These are phyloP conservation scores for Threskiornis aethiopicus DNA, from an alignment of 2,797 vertebrate genomes.

Conservation along the genomic window DNA sequence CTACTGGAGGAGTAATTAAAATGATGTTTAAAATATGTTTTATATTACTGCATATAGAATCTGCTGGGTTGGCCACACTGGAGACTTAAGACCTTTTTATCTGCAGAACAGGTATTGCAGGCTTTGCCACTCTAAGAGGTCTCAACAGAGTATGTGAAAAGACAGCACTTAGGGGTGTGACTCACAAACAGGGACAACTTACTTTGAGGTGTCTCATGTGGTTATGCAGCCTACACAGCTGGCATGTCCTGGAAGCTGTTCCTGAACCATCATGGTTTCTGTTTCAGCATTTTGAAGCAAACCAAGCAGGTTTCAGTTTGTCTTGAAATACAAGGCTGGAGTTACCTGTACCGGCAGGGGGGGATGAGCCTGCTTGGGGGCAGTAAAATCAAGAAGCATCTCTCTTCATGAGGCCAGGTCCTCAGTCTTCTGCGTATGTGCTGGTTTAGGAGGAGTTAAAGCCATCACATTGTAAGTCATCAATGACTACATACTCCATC, in stretches of 20 bases:
- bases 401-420: background rate
- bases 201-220: background rate
- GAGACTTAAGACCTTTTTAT: background rate
- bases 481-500: background rate
- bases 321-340: background rate
- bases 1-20: background rate
- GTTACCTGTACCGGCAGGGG: background rate
- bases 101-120: constrained; percentile 31
- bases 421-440: background rate
- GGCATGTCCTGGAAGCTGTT: background rate
- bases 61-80: background rate
- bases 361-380: background rate
- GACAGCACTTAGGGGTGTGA: background rate
- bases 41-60: background rate
- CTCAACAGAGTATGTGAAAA: background rate
- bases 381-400: background rate
- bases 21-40: background rate
- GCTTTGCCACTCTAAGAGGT: constrained; percentile 30
- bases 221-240: background rate
- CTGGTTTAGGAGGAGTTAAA: background rate
- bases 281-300: background rate
- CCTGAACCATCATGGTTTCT: background rate
- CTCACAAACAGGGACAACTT: background rate
- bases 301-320: background rate
- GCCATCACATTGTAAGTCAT: background rate